A percentile compares a stretch with the other conserved stretches of the same genome.
These are phyloP conservation scores for Coboldia fuscipes DNA, from an alignment of 1,140 invertebrate species.

Conservation along the genomic window DNA sequence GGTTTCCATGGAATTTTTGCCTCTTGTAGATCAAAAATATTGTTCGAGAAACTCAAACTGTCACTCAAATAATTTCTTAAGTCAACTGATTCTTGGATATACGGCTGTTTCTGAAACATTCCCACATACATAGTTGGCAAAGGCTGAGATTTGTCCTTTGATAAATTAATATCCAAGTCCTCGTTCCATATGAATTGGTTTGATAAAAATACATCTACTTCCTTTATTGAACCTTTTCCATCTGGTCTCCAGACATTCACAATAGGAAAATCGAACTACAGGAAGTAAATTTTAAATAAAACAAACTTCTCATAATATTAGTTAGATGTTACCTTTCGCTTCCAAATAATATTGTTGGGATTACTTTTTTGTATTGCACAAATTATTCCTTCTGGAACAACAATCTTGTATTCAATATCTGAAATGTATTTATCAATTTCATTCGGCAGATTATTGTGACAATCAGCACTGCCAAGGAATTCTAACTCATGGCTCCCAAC, in stretches of 20 bases:
- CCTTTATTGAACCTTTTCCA: conserved; percentile 30
- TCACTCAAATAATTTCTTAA: no score
- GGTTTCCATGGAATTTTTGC: conserved; percentile 43
- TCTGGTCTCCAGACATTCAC: conserved; percentile 61
- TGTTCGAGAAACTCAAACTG: conserved; percentile 16
- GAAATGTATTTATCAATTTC: conserved; percentile 17
- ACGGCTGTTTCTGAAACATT: conserved; percentile 57
- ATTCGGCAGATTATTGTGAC: conserved; percentile 21
- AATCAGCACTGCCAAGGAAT: conserved; percentile 28
- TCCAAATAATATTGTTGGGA: conserved; percentile 36
- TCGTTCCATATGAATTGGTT: conserved; percentile 23
- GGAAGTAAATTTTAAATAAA: not conserved
- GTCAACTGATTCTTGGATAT: conserved; percentile 61
- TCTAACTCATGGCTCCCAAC: conserved; percentile 70
- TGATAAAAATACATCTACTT: conserved; percentile 52
- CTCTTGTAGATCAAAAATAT: not conserved
- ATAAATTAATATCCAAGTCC: no score
- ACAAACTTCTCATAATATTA: conserved; percentile 2
- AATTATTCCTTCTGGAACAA: conserved; percentile 55
- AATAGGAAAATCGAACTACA: conserved; percentile 59
- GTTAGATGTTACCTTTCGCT: conserved; percentile 32
- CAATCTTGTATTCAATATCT: conserved; percentile 35
- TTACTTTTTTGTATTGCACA: conserved; percentile 32
- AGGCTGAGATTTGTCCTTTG: conserved; percentile 4
- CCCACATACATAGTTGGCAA: conserved; percentile 61